These are phyloP conservation scores for Pandemis heparana DNA, from an alignment of 2,888 invertebrate species.

Conservation along the genomic window DNA sequence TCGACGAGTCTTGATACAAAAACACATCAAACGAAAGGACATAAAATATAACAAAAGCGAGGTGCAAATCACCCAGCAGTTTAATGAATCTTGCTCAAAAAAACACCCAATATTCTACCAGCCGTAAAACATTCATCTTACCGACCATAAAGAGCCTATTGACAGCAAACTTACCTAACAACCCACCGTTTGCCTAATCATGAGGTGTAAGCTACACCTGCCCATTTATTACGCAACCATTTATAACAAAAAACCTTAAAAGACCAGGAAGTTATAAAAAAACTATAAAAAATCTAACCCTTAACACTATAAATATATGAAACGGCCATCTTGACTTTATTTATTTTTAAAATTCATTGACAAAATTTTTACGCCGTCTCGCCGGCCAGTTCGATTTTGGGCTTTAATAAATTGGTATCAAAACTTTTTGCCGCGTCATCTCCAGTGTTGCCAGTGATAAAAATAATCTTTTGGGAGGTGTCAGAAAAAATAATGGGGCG, in stretches of 20 bases:
- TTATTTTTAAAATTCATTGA: constrained; percentile 72
- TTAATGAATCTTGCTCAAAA: constrained; percentile 40
- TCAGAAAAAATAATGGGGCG: constrained; percentile 15
- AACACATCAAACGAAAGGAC: neutral
- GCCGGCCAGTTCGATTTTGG: constrained; percentile 54
- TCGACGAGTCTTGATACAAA: neutral
- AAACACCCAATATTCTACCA: constrained; percentile 43
- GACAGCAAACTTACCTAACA: constrained; percentile 62
- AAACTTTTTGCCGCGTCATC: constrained; percentile 43
- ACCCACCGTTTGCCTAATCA: constrained; percentile 76
- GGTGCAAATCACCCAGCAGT: constrained; percentile 14
- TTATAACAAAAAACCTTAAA: constrained; percentile 58
- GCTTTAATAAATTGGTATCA: constrained; percentile 53
- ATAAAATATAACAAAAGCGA: neutral
- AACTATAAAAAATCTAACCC: constrained; percentile 70
- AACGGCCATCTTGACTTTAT: constrained; percentile 59
- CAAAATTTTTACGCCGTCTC: constrained; percentile 51
- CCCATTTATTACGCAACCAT: constrained; percentile 69
- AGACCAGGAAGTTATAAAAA: constrained; percentile 70
- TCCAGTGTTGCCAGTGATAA: constrained; percentile 24
- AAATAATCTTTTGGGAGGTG: constrained; percentile 21
- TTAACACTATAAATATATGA: constrained; percentile 66
- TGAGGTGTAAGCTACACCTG: constrained; percentile 77
- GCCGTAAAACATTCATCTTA: constrained; percentile 54
- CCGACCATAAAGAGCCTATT: constrained; percentile 63